Conservation (phyloP, 2,797 vertebrate genomes). For the Lithobates pipiens region DNA sequence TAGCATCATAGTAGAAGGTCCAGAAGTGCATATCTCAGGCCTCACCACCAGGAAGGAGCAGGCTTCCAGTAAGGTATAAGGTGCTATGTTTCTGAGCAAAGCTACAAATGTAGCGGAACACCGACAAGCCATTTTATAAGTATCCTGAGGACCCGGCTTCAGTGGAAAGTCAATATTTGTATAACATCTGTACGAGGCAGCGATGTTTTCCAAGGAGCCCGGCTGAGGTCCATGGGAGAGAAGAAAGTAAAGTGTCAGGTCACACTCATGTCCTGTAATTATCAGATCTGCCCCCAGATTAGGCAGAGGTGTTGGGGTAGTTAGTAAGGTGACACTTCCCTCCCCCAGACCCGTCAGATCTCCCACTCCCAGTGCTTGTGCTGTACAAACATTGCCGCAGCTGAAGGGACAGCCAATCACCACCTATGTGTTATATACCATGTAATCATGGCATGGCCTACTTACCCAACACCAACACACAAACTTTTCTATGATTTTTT, state of each 20-base stretch:
- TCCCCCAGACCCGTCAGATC: conserved; percentile 66
- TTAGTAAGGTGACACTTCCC: conserved; percentile 64
- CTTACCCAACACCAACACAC: too few species aligned
- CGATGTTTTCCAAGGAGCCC: conserved; percentile 6
- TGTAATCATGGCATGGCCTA: background rate
- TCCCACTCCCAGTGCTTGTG: conserved; percentile 71
- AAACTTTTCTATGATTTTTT: background rate
- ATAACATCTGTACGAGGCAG: conserved; percentile 33
- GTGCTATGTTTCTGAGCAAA: conserved; percentile 58
- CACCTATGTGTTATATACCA: background rate
- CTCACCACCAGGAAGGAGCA: conserved; percentile 11
- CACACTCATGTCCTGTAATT: conserved; percentile 60
- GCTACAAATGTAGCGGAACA: conserved; percentile 47
- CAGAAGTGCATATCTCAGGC: background rate
- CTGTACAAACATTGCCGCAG: conserved; percentile 66
- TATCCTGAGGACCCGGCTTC: background rate
- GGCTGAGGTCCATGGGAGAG: conserved; percentile 36
- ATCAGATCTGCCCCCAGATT: conserved; percentile 67
- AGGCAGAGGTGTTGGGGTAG: conserved; percentile 54
- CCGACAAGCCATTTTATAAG: conserved; percentile 43
- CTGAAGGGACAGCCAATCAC: conserved; percentile 69
- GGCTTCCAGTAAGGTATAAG: conserved; percentile 36
- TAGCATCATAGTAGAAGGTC: too few species aligned
- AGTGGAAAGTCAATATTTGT: conserved; percentile 56
- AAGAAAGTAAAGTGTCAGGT: conserved; percentile 39